These are phyloP conservation scores for Tupiocoris notatus DNA, from an alignment of 2,888 invertebrate genomes.

Conservation along the genomic window DNA sequence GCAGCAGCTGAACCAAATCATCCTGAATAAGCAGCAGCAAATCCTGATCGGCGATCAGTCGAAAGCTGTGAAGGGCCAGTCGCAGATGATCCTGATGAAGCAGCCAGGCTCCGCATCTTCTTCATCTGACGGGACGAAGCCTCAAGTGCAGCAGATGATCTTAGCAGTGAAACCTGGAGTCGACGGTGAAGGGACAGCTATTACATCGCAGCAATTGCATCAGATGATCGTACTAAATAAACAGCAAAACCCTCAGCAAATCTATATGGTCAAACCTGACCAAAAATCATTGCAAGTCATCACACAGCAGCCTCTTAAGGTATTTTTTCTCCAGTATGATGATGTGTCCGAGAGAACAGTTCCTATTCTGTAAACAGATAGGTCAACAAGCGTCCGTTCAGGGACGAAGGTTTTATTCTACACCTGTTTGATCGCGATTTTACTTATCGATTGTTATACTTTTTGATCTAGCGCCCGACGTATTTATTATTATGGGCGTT, in stretches of 20 bases:
- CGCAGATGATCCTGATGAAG: conserved; percentile 49
- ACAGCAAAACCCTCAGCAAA: conserved; percentile 52
- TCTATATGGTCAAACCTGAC: conserved; percentile 57
- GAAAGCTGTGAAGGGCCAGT: conserved; percentile 45
- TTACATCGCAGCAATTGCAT: conserved; percentile 50
- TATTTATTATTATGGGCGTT: no score
- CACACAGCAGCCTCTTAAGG: conserved; percentile 41
- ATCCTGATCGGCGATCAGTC: conserved; percentile 45
- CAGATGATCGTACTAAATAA: conserved; percentile 49
- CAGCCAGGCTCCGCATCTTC: conserved; percentile 41
- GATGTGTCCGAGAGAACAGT: no score
- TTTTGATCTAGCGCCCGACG: no score
- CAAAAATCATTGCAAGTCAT: conserved; percentile 47
- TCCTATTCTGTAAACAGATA: no score
- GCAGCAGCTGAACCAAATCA: conserved; percentile 46
- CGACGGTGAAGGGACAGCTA: conserved; percentile 45
- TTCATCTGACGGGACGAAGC: conserved; percentile 22
- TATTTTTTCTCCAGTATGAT: no score
- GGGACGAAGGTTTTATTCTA: no score
- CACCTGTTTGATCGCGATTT: no score
- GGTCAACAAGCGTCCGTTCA: no score
- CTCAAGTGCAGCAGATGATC: conserved; percentile 52
- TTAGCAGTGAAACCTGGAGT: conserved; percentile 46
- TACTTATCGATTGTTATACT: no score
- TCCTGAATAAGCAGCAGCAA: conserved; percentile 42